These are phyloP conservation scores for Theonella swinhoei DNA, from an alignment of 37 sponge, comb jelly and placozoan genomes.

Conservation along the genomic window DNA sequence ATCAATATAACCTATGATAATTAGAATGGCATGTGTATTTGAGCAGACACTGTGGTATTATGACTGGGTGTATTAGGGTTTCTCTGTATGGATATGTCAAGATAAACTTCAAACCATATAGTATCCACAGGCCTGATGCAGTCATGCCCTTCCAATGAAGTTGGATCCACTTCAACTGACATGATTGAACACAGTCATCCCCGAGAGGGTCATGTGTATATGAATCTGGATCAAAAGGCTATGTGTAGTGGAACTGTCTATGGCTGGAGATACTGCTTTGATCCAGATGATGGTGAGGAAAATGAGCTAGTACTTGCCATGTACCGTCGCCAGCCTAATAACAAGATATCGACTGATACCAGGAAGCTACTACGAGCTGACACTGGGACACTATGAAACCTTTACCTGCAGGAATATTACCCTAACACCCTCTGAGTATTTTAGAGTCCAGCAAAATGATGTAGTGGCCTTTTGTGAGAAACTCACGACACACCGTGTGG, in stretches of 20 bases:
- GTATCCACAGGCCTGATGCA: no score
- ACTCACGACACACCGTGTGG: neutral
- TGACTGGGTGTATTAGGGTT: no score
- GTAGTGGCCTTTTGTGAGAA: neutral
- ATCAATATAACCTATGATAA: no score
- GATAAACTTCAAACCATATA: no score
- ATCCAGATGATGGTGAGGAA: neutral
- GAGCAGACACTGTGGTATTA: no score
- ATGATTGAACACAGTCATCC: neutral
- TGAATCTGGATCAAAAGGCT: neutral
- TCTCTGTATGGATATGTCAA: no score
- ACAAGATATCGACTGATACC: neutral
- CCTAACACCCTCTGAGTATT: neutral
- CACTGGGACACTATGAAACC: neutral
- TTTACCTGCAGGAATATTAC: neutral
- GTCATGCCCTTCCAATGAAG: no score
- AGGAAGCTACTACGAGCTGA: neutral
- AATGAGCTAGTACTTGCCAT: neutral
- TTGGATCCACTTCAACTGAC: neutral
- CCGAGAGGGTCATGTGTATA: neutral
- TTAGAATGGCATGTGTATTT: no score
- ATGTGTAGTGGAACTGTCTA: neutral
- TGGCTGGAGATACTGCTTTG: neutral
- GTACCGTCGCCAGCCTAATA: neutral
- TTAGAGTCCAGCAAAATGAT: neutral